phyloP scores from a whole-genome alignment of 1,140 invertebrate species.

The Halesus radiatus region DNA sequence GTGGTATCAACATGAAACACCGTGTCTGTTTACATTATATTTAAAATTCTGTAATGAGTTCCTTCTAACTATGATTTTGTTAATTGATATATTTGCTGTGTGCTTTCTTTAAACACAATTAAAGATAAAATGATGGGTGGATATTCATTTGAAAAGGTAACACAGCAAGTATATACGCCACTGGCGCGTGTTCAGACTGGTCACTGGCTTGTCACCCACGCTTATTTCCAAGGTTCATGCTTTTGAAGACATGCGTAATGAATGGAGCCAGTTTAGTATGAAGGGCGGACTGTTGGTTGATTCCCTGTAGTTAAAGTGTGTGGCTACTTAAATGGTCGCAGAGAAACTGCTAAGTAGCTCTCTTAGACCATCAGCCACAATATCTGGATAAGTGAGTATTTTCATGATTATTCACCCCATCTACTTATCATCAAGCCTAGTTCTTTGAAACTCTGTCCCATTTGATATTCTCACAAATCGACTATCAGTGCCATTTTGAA shows the following conservation, averaged over 20 bases:
- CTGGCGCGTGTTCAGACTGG: conserved; percentile 51
- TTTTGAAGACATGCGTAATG: conserved; percentile 9
- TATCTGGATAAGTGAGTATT: conserved; percentile 57
- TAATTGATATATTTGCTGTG: conserved; percentile 34
- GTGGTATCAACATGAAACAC: too few relatives aligned
- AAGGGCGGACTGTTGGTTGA: not conserved
- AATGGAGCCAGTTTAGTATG: conserved; percentile 22
- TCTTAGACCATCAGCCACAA: conserved; percentile 29
- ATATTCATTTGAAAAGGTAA: conserved; percentile 10
- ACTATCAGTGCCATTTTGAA: too few relatives aligned
- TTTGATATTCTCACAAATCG: too few relatives aligned
- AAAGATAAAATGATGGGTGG: conserved; percentile 17
- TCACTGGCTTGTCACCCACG: conserved; percentile 44
- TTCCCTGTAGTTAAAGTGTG: too few relatives aligned
- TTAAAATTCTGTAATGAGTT: conserved; percentile 22
- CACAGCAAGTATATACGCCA: conserved; percentile 43
- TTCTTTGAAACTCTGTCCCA: too few relatives aligned
- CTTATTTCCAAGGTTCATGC: conserved; percentile 25
- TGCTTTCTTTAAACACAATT: conserved; percentile 3
- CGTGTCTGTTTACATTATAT: not conserved
- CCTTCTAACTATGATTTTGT: conserved; percentile 39
- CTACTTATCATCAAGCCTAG: conserved; percentile 47
- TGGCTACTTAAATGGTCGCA: too few relatives aligned
- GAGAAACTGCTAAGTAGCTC: conserved; percentile 29
- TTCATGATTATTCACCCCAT: conserved; percentile 46